Base-by-base conservation (phyloP, 1,140 invertebrate species). In the Muscidifurax raptorellus region DNA sequence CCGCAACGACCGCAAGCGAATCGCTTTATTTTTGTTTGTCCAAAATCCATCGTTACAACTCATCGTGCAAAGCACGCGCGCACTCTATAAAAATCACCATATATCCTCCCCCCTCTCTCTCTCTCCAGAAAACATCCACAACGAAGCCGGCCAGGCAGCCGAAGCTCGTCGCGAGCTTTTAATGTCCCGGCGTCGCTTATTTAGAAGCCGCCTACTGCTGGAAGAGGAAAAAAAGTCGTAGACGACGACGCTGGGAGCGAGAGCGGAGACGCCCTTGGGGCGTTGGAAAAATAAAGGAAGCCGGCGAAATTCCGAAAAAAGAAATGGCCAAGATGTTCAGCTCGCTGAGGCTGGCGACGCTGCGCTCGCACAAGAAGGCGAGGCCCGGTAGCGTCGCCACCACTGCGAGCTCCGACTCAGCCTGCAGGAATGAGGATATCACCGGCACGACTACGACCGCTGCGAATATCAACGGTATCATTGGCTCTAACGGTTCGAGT, bases 351-450 rank as follows among this genome's bases (percentile, higher is more conserved):
- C 85, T 93, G 75, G 90, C 90, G 64, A 90, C 91, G 82, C 92
- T 92, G 91, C 91, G 92, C 71, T 92, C 92, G 86, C 91, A 91
- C 82, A 92, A 85, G 77, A 91, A 91, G n/a, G 86, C 88, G 22
- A 86, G 92, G 81, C 92, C 92, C 6, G 92, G 92, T 82, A 93
- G 92, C 85, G 90, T 93, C 13, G 80, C 84, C n/a, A 92, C 92
- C 7, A 91, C 89, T 4, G 91, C 92, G 13, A 93, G 91, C 78
- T 91, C 90, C 0, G 90, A 91, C 28, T 92, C 91, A 0, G 85
- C 86, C 15, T 22, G 47, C 5, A 22, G 32, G n/a, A 74, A 82
- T 6, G 79, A 81, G 15, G 59, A 30, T 10, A 40, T 0, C 69
- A 0, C 15, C 59, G 27, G n/a, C n/a, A n/a, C n/a, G n/a, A n/a